Evolutionary conservation across 1,140 invertebrate species (phyloP).

Genomic region (Sycophila sp.): DNA sequence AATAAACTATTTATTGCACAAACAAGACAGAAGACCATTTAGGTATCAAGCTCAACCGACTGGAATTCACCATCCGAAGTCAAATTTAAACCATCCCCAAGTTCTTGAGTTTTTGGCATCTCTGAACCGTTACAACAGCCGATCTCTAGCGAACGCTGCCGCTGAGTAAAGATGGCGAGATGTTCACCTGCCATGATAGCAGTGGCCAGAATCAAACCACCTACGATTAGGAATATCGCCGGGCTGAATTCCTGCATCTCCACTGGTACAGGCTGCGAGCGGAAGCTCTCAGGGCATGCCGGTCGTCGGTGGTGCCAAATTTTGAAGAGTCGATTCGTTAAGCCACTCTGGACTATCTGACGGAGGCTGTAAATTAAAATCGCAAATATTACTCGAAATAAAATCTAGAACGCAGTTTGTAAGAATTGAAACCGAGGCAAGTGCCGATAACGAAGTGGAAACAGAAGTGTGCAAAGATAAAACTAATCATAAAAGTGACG

Average conservation of each 20-base stretch:
- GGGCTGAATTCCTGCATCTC: conserved; percentile 50
- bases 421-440: too few relatives aligned
- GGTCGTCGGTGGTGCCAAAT: conserved; percentile 49
- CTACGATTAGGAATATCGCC: conserved; percentile 46
- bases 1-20: too few relatives aligned
- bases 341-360: conserved; percentile 47
- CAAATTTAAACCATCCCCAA: too few relatives aligned
- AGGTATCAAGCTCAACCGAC: too few relatives aligned
- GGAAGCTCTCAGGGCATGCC: conserved; percentile 49
- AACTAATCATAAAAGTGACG: too few relatives aligned
- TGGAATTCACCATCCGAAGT: too few relatives aligned
- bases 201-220: conserved; percentile 27
- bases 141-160: too few relatives aligned
- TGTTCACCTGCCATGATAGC: neutral
- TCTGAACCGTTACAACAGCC: neutral
- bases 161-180: neutral
- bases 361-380: conserved; percentile 42
- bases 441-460: too few relatives aligned
- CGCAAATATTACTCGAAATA: neutral
- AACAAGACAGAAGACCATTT: too few relatives aligned
- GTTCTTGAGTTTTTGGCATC: neutral
- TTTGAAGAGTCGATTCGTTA: conserved; percentile 38
- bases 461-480: too few relatives aligned
- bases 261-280: conserved; percentile 48
- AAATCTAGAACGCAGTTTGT: too few relatives aligned